These are phyloP conservation scores for Perca schrenkii DNA, from an alignment of 2,113 vertebrate species.

Conservation along the genomic window DNA sequence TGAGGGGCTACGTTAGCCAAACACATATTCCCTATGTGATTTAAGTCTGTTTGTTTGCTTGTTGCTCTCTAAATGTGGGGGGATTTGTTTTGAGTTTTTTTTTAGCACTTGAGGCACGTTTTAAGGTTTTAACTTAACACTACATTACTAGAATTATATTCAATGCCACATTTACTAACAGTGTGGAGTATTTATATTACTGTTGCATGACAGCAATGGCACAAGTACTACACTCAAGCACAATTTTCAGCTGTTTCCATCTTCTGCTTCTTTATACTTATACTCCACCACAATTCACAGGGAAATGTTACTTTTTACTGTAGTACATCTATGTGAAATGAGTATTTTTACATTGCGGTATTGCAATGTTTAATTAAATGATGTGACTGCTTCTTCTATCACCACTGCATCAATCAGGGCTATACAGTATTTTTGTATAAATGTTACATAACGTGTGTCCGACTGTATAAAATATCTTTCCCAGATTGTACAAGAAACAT, in stretches of 20 bases:
- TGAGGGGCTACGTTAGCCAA: slow-evolving; percentile 8
- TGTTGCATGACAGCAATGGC: background rate
- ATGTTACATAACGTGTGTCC: background rate
- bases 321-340: background rate
- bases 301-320: background rate
- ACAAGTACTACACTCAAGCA: background rate
- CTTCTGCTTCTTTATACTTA: background rate
- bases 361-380: background rate
- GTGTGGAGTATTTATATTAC: background rate
- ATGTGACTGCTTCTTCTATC: background rate
- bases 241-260: background rate
- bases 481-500: too few relatives aligned
- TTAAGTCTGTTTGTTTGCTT: slow-evolving; percentile 35
- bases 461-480: background rate
- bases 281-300: background rate
- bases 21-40: slow-evolving; percentile 34
- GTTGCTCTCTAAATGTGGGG: slow-evolving; percentile 10
- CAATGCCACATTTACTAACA: background rate
- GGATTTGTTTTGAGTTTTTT: background rate
- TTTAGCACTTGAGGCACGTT: background rate
- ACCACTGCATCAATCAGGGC: background rate
- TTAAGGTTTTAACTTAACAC: background rate
- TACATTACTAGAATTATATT: background rate
- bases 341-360: background rate
- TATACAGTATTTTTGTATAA: background rate